phyloP scores from a whole-genome alignment of 1,140 invertebrate species.

The Zaprionus africanus region DNA sequence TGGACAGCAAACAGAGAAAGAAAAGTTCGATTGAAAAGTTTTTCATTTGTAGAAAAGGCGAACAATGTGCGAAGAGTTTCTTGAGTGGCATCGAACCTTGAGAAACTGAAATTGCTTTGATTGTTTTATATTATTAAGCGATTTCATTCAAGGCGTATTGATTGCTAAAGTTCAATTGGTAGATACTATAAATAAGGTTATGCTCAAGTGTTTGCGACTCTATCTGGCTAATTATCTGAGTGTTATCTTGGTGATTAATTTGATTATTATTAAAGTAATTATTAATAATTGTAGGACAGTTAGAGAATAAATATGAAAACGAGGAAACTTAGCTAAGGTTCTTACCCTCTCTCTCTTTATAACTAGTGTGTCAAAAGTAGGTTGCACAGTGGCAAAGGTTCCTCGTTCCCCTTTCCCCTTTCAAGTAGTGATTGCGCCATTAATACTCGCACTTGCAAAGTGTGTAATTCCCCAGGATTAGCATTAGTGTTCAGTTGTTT shows the following conservation, averaged over 20 bases:
- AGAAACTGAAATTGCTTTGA: background rate
- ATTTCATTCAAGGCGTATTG: background rate
- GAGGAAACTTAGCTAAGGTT: too few relatives aligned
- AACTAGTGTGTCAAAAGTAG: too few relatives aligned
- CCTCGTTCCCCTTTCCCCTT: background rate
- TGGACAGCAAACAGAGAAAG: constrained; percentile 3
- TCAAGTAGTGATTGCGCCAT: constrained; percentile 12
- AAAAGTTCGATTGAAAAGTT: constrained; percentile 2
- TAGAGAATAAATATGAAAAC: too few relatives aligned
- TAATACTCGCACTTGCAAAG: background rate
- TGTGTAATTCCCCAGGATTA: constrained; percentile 55
- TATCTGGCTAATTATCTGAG: background rate
- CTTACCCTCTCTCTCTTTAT: too few relatives aligned
- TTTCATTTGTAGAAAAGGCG: background rate
- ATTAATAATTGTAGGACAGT: background rate
- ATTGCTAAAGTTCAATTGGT: background rate
- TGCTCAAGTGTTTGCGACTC: background rate
- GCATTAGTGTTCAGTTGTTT: constrained; percentile 26
- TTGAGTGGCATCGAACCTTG: background rate
- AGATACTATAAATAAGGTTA: background rate
- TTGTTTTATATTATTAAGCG: constrained; percentile 4
- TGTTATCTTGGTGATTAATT: background rate
- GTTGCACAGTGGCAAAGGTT: too few relatives aligned
- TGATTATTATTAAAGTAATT: background rate
- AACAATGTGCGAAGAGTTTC: background rate